Conservation (phyloP, 2,888 invertebrate species). For the Uloborus plumipes region DNA sequence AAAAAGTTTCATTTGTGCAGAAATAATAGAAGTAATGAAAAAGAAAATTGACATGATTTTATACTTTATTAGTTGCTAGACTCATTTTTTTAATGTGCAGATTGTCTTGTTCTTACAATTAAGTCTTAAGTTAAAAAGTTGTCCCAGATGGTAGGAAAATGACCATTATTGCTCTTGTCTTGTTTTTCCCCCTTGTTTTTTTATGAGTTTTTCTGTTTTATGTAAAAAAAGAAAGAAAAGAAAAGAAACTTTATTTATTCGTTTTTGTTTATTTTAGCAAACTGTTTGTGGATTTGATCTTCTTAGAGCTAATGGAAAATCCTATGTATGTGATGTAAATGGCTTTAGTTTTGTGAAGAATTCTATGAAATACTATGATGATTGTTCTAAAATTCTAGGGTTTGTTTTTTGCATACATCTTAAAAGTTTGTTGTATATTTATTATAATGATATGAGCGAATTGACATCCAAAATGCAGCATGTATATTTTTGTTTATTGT, state of each 20-base stretch:
- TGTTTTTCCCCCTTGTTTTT: background rate
- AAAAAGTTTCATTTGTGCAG: no score
- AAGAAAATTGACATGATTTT: no score
- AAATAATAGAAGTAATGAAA: no score
- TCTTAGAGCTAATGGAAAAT: slow-evolving; percentile 95
- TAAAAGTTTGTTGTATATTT: no score
- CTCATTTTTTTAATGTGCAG: no score
- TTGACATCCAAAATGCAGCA: no score
- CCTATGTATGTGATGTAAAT: slow-evolving; percentile 99
- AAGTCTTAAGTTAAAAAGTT: no score
- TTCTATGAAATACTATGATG: slow-evolving; percentile 99
- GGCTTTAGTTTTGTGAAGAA: slow-evolving; percentile 99
- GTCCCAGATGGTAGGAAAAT: background rate
- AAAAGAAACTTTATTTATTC: background rate
- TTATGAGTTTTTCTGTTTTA: background rate
- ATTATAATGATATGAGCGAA: no score
- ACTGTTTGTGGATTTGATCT: slow-evolving; percentile 99
- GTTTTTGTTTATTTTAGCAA: slow-evolving; percentile 76
- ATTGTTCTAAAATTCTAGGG: slow-evolving; percentile 97
- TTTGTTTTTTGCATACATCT: slow-evolving; percentile 48
- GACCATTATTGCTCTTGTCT: background rate
- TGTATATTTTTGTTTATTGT: no score
- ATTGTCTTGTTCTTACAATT: no score
- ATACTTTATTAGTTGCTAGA: no score
- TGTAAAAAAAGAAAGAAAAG: no score